phyloP scores from a whole-genome alignment of 2,888 invertebrate genomes.

The Embidobia sp. region DNA sequence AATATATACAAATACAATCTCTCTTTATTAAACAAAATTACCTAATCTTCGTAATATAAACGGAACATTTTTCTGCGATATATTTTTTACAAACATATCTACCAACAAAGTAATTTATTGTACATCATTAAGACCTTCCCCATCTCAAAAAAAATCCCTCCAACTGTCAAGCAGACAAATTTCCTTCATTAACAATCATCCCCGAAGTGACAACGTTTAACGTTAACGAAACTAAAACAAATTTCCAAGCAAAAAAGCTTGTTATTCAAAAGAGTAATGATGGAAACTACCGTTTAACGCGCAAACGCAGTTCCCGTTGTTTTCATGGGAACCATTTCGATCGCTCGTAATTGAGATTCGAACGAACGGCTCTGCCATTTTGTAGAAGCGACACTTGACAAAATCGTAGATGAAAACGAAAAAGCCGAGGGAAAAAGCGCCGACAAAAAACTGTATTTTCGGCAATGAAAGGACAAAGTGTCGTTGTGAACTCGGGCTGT shows the following conservation, averaged over 20 bases:
- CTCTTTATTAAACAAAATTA: no score
- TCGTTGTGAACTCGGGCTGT: slow-evolving; percentile 20
- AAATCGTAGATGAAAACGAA: slow-evolving; percentile 16
- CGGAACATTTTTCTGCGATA: no score
- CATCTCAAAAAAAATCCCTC: no score
- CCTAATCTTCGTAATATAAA: no score
- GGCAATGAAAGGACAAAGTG: slow-evolving; percentile 26
- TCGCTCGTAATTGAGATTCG: slow-evolving; percentile 26
- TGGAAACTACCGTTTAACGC: slow-evolving; percentile 9
- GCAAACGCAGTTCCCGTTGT: background rate
- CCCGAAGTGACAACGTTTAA: no score
- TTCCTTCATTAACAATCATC: no score
- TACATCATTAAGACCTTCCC: no score
- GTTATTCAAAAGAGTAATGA: no score
- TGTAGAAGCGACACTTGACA: slow-evolving; percentile 34
- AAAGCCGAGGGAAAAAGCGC: slow-evolving; percentile 1
- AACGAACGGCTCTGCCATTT: slow-evolving; percentile 10
- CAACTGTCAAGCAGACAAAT: no score
- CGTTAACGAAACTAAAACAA: slow-evolving; percentile 2
- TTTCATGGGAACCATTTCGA: slow-evolving; percentile 15
- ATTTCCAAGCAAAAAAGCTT: background rate
- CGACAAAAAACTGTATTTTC: slow-evolving; percentile 26
- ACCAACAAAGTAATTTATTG: no score
- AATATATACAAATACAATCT: no score
- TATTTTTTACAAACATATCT: no score